Percentiles rank a stretch among this genome's conserved stretches.
These are phyloP conservation scores for Stegodyphus dumicola DNA, from an alignment of 1,140 invertebrate genomes.

Conservation along the genomic window DNA sequence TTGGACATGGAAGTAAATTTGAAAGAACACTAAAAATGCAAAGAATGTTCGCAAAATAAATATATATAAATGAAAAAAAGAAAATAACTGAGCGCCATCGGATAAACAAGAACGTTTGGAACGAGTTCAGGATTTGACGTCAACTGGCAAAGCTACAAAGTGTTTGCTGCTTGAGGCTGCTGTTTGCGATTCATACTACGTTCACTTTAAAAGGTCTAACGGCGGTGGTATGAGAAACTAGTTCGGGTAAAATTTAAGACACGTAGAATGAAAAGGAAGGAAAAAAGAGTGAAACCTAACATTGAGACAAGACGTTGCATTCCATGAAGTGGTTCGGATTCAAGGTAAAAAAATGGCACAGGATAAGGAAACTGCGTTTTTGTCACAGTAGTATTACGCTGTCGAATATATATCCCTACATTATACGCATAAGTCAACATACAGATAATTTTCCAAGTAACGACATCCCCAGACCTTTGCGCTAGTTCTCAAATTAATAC, in stretches of 20 bases:
- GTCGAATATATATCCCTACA: too few species aligned
- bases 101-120: conserved; percentile 46
- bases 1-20: too few species aligned
- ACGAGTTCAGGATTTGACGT: conserved; percentile 34
- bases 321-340: too few species aligned
- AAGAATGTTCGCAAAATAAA: background rate
- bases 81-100: background rate
- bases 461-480: too few species aligned
- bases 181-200: background rate
- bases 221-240: conserved; percentile 21
- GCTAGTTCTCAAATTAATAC: too few species aligned
- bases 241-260: conserved; percentile 29
- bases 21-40: background rate
- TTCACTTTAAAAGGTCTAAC: conserved; percentile 5
- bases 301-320: background rate
- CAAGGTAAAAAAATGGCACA: too few species aligned
- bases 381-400: too few species aligned
- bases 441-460: too few species aligned
- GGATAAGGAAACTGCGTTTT: too few species aligned
- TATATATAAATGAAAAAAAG: background rate
- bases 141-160: background rate
- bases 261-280: conserved; percentile 6
- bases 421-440: too few species aligned
- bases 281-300: background rate
- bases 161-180: background rate